A percentile compares a stretch with the other conserved stretches of the same genome.
Conservation (phyloP, 2,888 invertebrate species). For the Phengaris alcon region DNA sequence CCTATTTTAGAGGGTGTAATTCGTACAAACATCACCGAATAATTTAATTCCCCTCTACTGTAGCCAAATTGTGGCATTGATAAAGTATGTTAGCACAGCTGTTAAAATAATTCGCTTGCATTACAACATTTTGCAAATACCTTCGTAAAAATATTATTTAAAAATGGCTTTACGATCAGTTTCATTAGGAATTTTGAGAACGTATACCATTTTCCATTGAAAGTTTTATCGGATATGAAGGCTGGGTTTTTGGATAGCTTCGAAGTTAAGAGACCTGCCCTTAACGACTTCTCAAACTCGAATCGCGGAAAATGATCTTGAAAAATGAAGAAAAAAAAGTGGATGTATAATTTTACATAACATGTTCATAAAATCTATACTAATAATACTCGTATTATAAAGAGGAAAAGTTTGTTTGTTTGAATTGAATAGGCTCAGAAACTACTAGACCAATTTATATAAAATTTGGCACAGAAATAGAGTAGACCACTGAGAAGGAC, state of each 20-base stretch:
- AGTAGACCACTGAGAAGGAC: too few relatives aligned
- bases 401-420: too few relatives aligned
- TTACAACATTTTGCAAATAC: neutral
- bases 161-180: neutral
- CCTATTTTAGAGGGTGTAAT: too few relatives aligned
- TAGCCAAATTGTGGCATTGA: neutral
- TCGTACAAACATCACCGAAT: too few relatives aligned
- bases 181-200: constrained; percentile 2
- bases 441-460: too few relatives aligned
- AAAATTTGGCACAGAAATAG: too few relatives aligned
- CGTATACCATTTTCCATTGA: constrained; percentile 14
- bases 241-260: constrained; percentile 6
- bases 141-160: neutral
- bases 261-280: neutral
- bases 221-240: constrained; percentile 9
- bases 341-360: neutral
- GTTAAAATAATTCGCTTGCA: neutral
- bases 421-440: too few relatives aligned
- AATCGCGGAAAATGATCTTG: neutral
- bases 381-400: too few relatives aligned
- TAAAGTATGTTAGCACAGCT: neutral
- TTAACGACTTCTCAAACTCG: constrained; percentile 7
- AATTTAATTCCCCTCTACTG: too few relatives aligned
- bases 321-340: neutral
- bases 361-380: neutral